Evolutionary conservation across 2,888 invertebrate species (phyloP), one percentile per base, ranked within the genome.

Genomic region (Xestobium rufovillosum): DNA sequence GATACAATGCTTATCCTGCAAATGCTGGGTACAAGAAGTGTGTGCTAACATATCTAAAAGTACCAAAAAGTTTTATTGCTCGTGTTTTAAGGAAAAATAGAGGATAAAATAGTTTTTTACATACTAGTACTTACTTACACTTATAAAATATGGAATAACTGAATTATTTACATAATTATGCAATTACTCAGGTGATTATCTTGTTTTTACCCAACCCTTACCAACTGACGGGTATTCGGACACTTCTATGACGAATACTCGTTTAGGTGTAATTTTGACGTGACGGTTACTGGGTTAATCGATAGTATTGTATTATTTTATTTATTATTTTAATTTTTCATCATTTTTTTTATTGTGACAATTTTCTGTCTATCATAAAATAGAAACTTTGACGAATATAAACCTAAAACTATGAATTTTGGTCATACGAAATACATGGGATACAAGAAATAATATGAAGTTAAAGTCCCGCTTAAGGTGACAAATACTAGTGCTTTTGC

Each of bases 1-100:
- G n/a, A 19, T 19, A 19, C 23, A 19, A 19, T 19, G 23, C n/a
- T 19, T 19, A n/a, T 19, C 23, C 23, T 19, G 23, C n/a, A 19
- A 19, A 19, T 19, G 23, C n/a, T 19, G 23, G 23, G 23, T 19
- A 19, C 23, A 19, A 8, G 23, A 19, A 19, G n/a, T 19, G n/a
- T 19, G 23, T 19, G 23, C 23, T 19, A 19, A 19, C n/a, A n/a
- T 19, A 19, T 19, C 23, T n/a, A 19, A 19, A 19, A 19, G 23
- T 19, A n/a, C 23, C n/a, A 19, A 19, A 19, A 19, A 19, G 23
- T 19, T 8, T 8, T n/a, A 19, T 19, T 19, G 23, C n/a, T 19
- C 23, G n/a, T n/a, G 6, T 19, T 19, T 6, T 19, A 19, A 19
- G n/a, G 6, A 19, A 19, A 19, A 8, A 8, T 8, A 19, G n/a